Evolutionary conservation across 2,888 invertebrate genomes (phyloP).

Genomic region (Luffia ferchaultella): DNA sequence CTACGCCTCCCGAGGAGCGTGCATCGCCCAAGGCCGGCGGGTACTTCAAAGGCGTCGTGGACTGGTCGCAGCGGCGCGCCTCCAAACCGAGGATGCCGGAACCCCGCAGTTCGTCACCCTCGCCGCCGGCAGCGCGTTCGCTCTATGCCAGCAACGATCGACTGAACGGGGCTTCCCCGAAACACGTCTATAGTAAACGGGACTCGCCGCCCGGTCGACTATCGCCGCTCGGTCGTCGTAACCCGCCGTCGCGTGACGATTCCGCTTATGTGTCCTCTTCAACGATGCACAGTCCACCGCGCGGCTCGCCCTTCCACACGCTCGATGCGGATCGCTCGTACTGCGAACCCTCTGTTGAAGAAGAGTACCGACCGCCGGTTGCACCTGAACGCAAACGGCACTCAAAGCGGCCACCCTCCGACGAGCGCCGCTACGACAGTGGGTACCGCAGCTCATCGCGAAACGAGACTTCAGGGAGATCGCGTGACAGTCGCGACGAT

Average conservation of each 20-base stretch:
- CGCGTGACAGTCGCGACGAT: slow-evolving; percentile 52
- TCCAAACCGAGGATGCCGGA: slow-evolving; percentile 59
- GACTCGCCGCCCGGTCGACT: slow-evolving; percentile 50
- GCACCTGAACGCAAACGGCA: slow-evolving; percentile 74
- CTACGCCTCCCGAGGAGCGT: slow-evolving; percentile 61
- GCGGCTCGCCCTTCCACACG: slow-evolving; percentile 57
- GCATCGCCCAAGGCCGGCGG: slow-evolving; percentile 54
- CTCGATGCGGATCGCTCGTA: slow-evolving; percentile 49
- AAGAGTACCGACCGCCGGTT: slow-evolving; percentile 63
- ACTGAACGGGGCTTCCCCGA: slow-evolving; percentile 43
- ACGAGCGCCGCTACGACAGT: slow-evolving; percentile 63
- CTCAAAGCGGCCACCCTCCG: slow-evolving; percentile 58
- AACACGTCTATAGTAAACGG: slow-evolving; percentile 50
- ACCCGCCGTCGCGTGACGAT: slow-evolving; percentile 61
- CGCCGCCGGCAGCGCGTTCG: slow-evolving; percentile 47
- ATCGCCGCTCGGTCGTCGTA: slow-evolving; percentile 48
- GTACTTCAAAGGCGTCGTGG: slow-evolving; percentile 78
- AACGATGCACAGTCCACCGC: slow-evolving; percentile 64
- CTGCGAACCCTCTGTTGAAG: slow-evolving; percentile 58
- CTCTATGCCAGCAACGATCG: slow-evolving; percentile 50
- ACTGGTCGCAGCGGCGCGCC: slow-evolving; percentile 77
- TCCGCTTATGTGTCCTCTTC: slow-evolving; percentile 66
- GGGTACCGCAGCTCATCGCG: slow-evolving; percentile 66
- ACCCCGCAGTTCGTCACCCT: slow-evolving; percentile 53
- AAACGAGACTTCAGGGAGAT: slow-evolving; percentile 58